Evolutionary conservation across 2,797 vertebrate species (phyloP).

Genomic region (Argentina silus): DNA sequence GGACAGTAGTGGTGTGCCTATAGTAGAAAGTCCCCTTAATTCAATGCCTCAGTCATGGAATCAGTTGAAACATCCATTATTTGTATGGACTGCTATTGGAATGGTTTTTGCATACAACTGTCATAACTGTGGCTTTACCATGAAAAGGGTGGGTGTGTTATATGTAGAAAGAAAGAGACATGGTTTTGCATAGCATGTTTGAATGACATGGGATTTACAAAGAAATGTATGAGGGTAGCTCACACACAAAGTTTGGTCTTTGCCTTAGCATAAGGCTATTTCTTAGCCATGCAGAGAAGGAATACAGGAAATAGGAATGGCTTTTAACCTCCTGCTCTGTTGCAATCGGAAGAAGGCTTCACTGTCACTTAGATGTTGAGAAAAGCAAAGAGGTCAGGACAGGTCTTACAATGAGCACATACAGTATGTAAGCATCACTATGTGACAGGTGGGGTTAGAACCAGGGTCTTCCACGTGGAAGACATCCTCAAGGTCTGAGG

Average conservation of each 20-base stretch:
- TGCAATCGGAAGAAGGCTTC: not conserved
- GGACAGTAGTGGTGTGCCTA: not conserved
- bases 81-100: not conserved
- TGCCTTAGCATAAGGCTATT: not conserved
- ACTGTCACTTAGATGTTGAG: not conserved
- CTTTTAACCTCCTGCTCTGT: not conserved
- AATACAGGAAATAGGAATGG: not conserved
- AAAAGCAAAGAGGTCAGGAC: not conserved
- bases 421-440: not conserved
- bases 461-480: no score
- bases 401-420: not conserved
- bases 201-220: no score
- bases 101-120: not conserved
- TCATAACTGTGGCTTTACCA: not conserved
- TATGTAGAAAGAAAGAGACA: not conserved
- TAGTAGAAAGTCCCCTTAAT: not conserved
- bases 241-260: not conserved
- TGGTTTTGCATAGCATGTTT: no score
- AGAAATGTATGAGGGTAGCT: not conserved
- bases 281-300: not conserved
- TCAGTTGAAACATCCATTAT: not conserved
- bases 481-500: no score
- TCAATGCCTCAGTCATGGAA: not conserved
- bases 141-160: not conserved
- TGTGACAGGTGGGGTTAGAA: no score